Evolutionary conservation across 2,888 invertebrate genomes (phyloP).

Genomic region (Magallana nippona): DNA sequence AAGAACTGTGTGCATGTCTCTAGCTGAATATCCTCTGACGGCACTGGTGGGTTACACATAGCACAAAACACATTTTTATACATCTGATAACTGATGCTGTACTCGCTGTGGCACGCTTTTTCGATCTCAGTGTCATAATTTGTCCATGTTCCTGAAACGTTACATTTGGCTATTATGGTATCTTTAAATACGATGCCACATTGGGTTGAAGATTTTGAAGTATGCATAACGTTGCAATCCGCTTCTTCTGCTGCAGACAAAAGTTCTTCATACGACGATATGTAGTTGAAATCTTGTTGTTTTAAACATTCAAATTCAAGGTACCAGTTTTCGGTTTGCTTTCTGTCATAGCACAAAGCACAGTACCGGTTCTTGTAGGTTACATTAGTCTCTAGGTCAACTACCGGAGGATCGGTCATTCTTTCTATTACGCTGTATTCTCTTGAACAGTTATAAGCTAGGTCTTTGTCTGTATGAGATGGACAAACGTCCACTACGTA

Average conservation of each 20-base stretch:
- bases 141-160: not conserved
- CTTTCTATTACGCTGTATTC: not conserved
- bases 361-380: not conserved
- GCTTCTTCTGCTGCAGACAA: not conserved
- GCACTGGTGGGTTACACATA: not conserved
- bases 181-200: not conserved
- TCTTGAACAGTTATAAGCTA: not conserved
- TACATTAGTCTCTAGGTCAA: not conserved
- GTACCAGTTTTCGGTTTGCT: not conserved
- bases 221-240: not conserved
- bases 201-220: not conserved
- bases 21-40: not conserved
- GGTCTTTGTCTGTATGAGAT: not conserved
- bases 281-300: not conserved
- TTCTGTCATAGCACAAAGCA: not conserved
- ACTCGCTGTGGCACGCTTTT: not conserved
- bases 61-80: not conserved
- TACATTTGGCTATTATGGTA: not conserved
- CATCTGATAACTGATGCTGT: not conserved
- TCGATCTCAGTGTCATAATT: not conserved
- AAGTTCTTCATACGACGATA: not conserved
- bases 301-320: not conserved
- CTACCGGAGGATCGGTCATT: not conserved
- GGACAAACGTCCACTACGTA: not conserved
- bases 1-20: not conserved